phyloP scores from a whole-genome alignment of 2,797 vertebrate genomes.

The Muraenolepis orangiensis region DNA sequence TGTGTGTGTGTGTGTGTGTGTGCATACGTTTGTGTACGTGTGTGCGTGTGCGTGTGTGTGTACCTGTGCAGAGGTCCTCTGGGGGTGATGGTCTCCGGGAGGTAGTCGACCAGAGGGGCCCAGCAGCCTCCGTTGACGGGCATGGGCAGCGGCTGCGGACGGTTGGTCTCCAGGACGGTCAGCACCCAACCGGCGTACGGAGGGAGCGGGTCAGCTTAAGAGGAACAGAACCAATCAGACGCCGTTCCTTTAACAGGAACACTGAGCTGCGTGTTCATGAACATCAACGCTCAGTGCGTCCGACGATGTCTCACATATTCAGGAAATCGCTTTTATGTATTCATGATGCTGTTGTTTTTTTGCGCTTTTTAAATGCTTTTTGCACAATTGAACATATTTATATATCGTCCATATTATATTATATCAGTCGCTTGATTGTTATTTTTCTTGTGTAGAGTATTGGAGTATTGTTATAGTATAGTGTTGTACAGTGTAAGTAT shows the following conservation, averaged over 20 bases:
- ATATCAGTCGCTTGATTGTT: too few relatives aligned
- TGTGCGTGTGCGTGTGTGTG: slow-evolving; percentile 25
- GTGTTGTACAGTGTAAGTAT: too few relatives aligned
- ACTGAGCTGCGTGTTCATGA: neutral
- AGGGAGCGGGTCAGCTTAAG: slow-evolving; percentile 87
- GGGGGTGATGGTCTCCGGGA: slow-evolving; percentile 95
- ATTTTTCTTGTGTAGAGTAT: too few relatives aligned
- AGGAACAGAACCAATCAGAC: neutral
- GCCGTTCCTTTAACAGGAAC: neutral
- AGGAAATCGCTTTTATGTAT: too few relatives aligned
- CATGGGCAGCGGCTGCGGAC: slow-evolving; percentile 93
- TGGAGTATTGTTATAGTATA: too few relatives aligned
- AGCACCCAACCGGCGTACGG: slow-evolving; percentile 94
- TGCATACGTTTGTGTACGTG: slow-evolving; percentile 10
- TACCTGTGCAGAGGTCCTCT: slow-evolving; percentile 94
- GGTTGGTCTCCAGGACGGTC: slow-evolving; percentile 89
- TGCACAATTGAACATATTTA: too few relatives aligned
- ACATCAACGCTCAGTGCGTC: too few relatives aligned
- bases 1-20: slow-evolving; percentile 15
- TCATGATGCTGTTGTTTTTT: too few relatives aligned
- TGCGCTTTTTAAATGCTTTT: too few relatives aligned
- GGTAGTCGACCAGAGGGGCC: slow-evolving; percentile 96
- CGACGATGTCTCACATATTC: too few relatives aligned
- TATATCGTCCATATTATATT: too few relatives aligned
- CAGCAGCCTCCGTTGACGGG: slow-evolving; percentile 96